phyloP scores from a whole-genome alignment of 2,113 vertebrate genomes.

The Pyrgilauda ruficollis region DNA sequence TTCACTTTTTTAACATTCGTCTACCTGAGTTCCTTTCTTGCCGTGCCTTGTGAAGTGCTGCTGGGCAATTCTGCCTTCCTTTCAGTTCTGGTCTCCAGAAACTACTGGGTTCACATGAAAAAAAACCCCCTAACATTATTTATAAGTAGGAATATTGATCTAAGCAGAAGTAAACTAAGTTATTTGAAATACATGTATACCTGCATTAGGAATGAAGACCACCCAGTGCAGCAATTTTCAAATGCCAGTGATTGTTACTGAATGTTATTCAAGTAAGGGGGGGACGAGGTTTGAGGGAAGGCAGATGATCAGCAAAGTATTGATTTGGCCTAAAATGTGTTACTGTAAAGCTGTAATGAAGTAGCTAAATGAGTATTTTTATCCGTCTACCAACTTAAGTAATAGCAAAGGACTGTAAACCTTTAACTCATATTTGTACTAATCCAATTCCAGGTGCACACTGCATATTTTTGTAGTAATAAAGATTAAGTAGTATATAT shows the following conservation, averaged over 20 bases:
- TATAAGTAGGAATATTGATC: not conserved
- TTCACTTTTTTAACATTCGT: not conserved
- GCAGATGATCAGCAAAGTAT: not conserved
- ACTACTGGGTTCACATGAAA: not conserved
- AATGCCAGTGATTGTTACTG: not conserved
- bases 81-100: not conserved
- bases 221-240: not conserved
- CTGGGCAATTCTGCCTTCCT: not conserved
- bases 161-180: not conserved
- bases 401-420: not conserved
- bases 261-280: not conserved
- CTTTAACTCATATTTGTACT: conserved; percentile 18
- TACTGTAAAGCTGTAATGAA: not conserved
- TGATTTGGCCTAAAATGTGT: not conserved
- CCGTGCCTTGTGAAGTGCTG: not conserved
- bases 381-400: not conserved
- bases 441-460: conserved; percentile 55
- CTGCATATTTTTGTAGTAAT: conserved; percentile 32
- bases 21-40: not conserved
- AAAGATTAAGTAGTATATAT: conserved; percentile 33
- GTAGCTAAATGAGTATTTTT: not conserved
- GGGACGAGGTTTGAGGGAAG: not conserved
- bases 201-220: not conserved
- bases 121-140: not conserved
- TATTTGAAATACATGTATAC: not conserved